Conservation (phyloP, 1,140 invertebrate genomes). For the Heliconius eleuchia region DNA sequence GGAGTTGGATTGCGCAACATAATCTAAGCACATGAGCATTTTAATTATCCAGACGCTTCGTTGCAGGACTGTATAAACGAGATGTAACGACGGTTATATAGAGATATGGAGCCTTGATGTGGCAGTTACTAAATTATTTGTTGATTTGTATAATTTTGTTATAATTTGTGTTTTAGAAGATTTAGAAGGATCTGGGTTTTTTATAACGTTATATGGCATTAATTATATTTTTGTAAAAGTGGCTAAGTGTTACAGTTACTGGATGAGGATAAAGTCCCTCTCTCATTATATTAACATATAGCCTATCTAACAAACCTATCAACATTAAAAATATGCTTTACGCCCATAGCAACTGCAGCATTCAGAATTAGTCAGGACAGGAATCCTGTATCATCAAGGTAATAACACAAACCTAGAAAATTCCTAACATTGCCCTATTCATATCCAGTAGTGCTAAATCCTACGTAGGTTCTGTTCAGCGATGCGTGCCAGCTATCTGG, state of each 20-base stretch:
- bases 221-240: too few relatives aligned
- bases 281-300: too few relatives aligned
- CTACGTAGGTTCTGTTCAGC: constrained; percentile 25
- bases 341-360: too few relatives aligned
- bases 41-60: constrained; percentile 33
- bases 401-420: too few relatives aligned
- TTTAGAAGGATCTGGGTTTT: too few relatives aligned
- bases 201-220: too few relatives aligned
- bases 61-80: constrained; percentile 33
- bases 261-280: too few relatives aligned
- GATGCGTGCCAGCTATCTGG: constrained; percentile 54
- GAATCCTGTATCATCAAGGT: too few relatives aligned
- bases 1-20: constrained; percentile 22
- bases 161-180: neutral
- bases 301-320: too few relatives aligned
- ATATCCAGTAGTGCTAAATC: constrained; percentile 17
- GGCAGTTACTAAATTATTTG: constrained; percentile 2
- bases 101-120: constrained; percentile 16
- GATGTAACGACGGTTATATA: constrained; percentile 23
- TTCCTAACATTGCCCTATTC: neutral
- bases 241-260: too few relatives aligned
- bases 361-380: too few relatives aligned
- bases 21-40: constrained; percentile 32
- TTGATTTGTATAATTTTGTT: neutral
- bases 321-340: too few relatives aligned